Evolutionary conservation across 2,797 vertebrate genomes (phyloP).

Genomic region (Eleutherodactylus coqui): DNA sequence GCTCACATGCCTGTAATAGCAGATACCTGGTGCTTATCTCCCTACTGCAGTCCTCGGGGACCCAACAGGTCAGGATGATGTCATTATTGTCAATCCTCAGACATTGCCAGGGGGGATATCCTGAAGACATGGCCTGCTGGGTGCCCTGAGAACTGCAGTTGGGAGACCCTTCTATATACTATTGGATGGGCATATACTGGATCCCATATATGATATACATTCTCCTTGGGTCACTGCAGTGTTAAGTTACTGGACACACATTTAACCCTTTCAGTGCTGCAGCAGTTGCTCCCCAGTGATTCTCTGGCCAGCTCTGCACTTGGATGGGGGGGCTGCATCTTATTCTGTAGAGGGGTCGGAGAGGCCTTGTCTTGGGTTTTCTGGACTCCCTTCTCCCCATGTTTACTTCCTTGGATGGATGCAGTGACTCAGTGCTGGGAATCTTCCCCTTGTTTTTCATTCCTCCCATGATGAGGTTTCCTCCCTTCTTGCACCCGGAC

Average conservation of each 20-base stretch:
- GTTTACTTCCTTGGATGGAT: background rate
- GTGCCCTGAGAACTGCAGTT: too few relatives aligned
- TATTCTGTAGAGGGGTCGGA: background rate
- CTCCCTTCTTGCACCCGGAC: background rate
- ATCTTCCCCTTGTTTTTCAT: background rate
- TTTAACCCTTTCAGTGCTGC: background rate
- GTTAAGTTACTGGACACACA: background rate
- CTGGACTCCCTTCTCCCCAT: background rate
- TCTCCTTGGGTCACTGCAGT: background rate
- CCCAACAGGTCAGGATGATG: too few relatives aligned
- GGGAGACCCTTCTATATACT: too few relatives aligned
- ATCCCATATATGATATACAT: too few relatives aligned
- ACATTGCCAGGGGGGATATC: too few relatives aligned
- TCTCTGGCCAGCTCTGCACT: constrained; percentile 2
- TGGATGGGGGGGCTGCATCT: background rate
- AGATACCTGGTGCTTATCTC: constrained; percentile 2
- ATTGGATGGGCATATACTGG: too few relatives aligned
- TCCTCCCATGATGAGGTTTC: background rate
- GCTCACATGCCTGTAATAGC: background rate
- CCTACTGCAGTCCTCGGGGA: too few relatives aligned
- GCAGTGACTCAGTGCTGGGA: background rate
- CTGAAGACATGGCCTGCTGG: too few relatives aligned
- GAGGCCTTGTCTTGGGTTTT: background rate
- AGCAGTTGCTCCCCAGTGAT: background rate
- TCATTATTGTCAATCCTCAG: too few relatives aligned